These are phyloP conservation scores for Pantherophis vulpinus DNA, from an alignment of 2,797 vertebrate species.

Conservation along the genomic window DNA sequence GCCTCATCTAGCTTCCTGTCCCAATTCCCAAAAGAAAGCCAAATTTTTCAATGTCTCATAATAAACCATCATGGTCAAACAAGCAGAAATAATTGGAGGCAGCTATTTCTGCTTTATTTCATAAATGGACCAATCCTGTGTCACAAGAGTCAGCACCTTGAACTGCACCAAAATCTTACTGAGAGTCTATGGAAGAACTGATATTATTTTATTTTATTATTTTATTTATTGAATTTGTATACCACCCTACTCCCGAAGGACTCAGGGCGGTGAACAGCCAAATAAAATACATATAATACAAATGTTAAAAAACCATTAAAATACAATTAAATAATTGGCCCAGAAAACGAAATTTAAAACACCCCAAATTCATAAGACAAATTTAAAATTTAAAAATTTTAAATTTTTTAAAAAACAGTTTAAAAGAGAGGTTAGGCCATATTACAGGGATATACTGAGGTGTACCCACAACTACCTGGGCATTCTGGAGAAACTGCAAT, in stretches of 20 bases:
- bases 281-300: too few species aligned
- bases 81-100: not conserved
- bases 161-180: not conserved
- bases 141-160: not conserved
- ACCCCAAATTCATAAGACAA: too few species aligned
- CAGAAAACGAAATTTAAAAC: too few species aligned
- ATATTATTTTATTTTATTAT: too few species aligned
- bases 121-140: not conserved
- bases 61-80: not conserved
- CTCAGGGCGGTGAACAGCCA: too few species aligned
- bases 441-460: not conserved
- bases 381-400: too few species aligned
- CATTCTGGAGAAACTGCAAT: not conserved
- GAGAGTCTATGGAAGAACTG: not conserved
- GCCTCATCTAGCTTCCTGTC: not conserved
- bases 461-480: not conserved
- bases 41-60: not conserved
- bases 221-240: too few species aligned
- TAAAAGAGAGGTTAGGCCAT: too few species aligned
- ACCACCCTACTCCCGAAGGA: too few species aligned
- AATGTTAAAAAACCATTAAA: too few species aligned
- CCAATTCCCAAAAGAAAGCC: not conserved
- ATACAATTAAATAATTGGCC: too few species aligned
- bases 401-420: too few species aligned
- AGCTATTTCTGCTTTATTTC: not conserved